Evolutionary conservation across 1,140 invertebrate genomes (phyloP).

Genomic region (Druon quercuslanigerum): DNA sequence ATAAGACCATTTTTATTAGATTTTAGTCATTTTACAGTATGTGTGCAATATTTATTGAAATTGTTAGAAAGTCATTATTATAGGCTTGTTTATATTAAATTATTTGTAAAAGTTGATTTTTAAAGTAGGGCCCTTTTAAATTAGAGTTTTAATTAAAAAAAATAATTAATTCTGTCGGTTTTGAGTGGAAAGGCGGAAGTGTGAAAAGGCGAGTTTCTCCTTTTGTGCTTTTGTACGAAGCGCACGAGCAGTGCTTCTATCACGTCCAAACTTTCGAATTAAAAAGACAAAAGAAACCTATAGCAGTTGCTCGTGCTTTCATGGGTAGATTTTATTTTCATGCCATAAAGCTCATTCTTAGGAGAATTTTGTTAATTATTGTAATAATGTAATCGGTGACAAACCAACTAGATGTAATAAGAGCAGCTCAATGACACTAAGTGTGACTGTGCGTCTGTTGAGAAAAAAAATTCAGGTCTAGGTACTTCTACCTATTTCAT

Average conservation of each 20-base stretch:
- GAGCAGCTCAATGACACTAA: slow-evolving; percentile 71
- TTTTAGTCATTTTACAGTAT: background rate
- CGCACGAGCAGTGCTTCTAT: slow-evolving; percentile 47
- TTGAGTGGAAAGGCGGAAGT: background rate
- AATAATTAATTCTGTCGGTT: background rate
- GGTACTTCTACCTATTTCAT: slow-evolving; percentile 54
- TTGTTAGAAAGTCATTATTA: background rate
- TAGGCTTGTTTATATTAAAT: too few relatives aligned
- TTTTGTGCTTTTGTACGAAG: slow-evolving; percentile 45
- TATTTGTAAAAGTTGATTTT: too few relatives aligned
- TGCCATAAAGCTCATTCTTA: slow-evolving; percentile 51
- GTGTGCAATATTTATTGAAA: slow-evolving; percentile 19
- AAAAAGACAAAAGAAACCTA: slow-evolving; percentile 39
- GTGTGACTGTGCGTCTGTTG: slow-evolving; percentile 61
- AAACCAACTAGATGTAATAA: slow-evolving; percentile 61
- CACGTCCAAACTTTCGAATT: slow-evolving; percentile 41
- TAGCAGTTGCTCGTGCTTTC: slow-evolving; percentile 52
- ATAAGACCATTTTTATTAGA: background rate
- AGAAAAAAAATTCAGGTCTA: slow-evolving; percentile 56
- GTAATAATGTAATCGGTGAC: slow-evolving; percentile 50
- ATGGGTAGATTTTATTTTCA: slow-evolving; percentile 40
- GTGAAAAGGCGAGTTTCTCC: slow-evolving; percentile 40
- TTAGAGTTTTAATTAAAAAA: background rate
- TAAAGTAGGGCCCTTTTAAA: too few relatives aligned
- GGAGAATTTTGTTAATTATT: slow-evolving; percentile 55